These are phyloP conservation scores for Arizona elegans DNA, from an alignment of 2,113 vertebrate species.

Conservation along the genomic window DNA sequence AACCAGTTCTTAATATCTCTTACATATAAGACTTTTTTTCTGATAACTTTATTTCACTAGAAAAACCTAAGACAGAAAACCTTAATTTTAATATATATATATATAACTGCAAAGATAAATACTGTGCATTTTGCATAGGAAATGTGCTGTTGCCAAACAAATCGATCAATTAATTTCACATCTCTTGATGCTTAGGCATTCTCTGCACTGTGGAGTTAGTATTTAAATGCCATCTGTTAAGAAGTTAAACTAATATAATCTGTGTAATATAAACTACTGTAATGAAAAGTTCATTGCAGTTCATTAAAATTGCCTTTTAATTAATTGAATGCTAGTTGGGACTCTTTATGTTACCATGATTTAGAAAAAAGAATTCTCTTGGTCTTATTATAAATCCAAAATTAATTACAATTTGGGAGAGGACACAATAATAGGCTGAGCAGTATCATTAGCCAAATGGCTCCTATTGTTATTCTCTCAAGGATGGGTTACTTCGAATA, in stretches of 20 bases:
- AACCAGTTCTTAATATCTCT: background rate
- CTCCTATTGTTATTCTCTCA: background rate
- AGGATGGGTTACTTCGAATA: background rate
- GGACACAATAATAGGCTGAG: background rate
- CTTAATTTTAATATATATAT: background rate
- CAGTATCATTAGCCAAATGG: background rate
- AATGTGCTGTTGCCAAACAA: background rate
- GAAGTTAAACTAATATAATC: conserved; percentile 13
- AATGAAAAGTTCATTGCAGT: conserved; percentile 5
- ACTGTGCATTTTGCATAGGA: background rate
- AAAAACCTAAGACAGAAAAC: background rate
- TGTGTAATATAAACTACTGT: background rate
- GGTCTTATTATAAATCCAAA: background rate
- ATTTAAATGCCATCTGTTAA: conserved; percentile 24
- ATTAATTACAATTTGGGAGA: background rate
- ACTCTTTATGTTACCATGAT: background rate
- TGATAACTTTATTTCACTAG: background rate
- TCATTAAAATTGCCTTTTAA: conserved; percentile 26
- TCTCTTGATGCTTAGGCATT: background rate
- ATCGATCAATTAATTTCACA: background rate
- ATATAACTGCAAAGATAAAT: background rate
- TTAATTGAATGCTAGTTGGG: conserved; percentile 11
- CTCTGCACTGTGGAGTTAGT: background rate
- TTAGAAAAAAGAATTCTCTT: conserved; percentile 14
- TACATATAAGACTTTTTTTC: background rate